A percentile compares a stretch with the other conserved stretches of the same genome.
phyloP scores from a whole-genome alignment of 2,888 invertebrate genomes.

The Acleris emargana region DNA sequence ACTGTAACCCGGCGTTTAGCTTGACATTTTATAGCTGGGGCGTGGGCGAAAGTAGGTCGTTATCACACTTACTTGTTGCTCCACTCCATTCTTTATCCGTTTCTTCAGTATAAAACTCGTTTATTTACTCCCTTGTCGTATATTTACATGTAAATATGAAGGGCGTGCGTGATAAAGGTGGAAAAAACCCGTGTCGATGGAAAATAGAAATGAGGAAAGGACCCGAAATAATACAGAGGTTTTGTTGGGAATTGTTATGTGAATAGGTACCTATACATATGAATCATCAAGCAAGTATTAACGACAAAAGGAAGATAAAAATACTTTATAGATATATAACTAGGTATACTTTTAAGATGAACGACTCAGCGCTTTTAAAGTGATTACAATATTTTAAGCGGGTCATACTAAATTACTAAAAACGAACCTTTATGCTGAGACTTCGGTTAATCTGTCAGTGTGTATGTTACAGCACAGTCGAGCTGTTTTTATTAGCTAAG shows the following conservation, averaged over 20 bases:
- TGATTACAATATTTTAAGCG: too few relatives aligned
- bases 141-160: conserved; percentile 35
- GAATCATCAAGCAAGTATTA: background rate
- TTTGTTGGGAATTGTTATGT: conserved; percentile 18
- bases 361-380: too few relatives aligned
- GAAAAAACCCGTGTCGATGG: conserved; percentile 14
- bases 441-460: too few relatives aligned
- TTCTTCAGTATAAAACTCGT: conserved; percentile 27
- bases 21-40: conserved; percentile 48
- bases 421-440: too few relatives aligned
- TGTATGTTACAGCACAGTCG: too few relatives aligned
- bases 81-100: conserved; percentile 30
- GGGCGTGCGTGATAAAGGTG: conserved; percentile 28
- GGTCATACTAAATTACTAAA: too few relatives aligned
- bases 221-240: conserved; percentile 10
- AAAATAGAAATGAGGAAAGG: conserved; percentile 16
- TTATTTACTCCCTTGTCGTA: conserved; percentile 27
- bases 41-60: conserved; percentile 52
- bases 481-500: too few relatives aligned
- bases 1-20: conserved; percentile 28
- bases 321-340: too few relatives aligned
- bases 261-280: conserved; percentile 1
- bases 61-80: conserved; percentile 40
- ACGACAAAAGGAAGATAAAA: background rate
- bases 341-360: too few relatives aligned